These are phyloP conservation scores for Dicranocentrus wangi DNA, from an alignment of 2,888 invertebrate genomes.

Conservation along the genomic window DNA sequence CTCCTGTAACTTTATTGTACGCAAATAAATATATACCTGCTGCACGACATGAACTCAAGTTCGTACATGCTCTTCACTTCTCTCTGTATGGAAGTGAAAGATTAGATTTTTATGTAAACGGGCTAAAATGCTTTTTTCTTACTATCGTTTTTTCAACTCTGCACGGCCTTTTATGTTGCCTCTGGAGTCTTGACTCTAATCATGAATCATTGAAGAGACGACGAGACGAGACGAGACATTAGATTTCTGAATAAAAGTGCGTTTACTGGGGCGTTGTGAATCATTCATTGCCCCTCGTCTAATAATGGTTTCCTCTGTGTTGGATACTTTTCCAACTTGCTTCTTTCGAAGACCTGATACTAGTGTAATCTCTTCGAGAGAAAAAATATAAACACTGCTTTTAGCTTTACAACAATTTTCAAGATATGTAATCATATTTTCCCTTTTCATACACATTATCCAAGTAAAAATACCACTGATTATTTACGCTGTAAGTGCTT, in stretches of 20 bases:
- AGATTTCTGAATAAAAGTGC: background rate
- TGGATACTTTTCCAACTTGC: background rate
- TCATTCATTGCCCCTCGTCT: background rate
- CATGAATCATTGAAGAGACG: background rate
- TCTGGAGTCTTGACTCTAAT: background rate
- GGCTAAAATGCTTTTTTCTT: background rate
- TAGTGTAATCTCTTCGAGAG: background rate
- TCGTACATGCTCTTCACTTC: too few relatives aligned
- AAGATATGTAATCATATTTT: slow-evolving; percentile 10
- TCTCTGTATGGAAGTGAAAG: background rate
- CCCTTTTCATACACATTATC: slow-evolving; percentile 9
- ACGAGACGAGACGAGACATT: too few relatives aligned
- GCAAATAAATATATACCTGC: background rate
- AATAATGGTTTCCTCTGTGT: background rate
- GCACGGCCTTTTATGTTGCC: background rate
- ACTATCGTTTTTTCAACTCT: background rate
- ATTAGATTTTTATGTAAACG: background rate
- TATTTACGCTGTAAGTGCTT: slow-evolving; percentile 2
- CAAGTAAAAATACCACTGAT: slow-evolving; percentile 18
- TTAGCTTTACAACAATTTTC: background rate
- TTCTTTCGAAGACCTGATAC: background rate
- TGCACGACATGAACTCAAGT: background rate
- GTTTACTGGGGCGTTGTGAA: background rate
- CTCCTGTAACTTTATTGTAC: background rate
- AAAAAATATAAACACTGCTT: background rate